phyloP scores from a whole-genome alignment of 2,888 invertebrate species.

The Desoria tigrina region DNA sequence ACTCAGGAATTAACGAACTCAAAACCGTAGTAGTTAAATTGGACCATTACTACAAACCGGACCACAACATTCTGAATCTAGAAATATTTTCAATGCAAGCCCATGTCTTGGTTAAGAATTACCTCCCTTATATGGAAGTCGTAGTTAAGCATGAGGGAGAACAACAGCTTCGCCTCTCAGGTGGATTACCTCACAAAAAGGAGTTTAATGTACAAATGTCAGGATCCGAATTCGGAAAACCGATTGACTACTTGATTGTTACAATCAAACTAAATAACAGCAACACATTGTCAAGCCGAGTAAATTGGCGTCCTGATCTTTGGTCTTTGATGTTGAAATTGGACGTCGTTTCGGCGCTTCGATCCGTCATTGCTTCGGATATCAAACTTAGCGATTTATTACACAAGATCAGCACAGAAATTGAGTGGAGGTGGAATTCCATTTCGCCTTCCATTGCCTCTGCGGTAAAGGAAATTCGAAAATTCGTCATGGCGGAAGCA shows the following conservation, averaged over 20 bases:
- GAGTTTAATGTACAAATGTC: conserved; percentile 53
- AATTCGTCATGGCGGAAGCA: conserved; percentile 24
- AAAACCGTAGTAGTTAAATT: not conserved
- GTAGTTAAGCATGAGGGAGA: conserved; percentile 30
- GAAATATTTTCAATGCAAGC: conserved; percentile 1
- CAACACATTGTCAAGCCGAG: conserved; percentile 52
- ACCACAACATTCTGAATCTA: not conserved
- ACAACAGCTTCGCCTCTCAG: conserved; percentile 43
- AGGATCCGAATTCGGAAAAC: conserved; percentile 52
- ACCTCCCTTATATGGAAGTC: conserved; percentile 41
- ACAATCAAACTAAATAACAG: conserved; percentile 54
- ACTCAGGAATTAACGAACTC: not conserved
- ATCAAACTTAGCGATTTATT: conserved; percentile 18
- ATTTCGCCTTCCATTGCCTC: conserved; percentile 28
- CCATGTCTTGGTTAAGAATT: conserved; percentile 7
- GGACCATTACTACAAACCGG: not conserved
- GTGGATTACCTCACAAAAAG: conserved; percentile 54
- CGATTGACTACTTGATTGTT: conserved; percentile 52
- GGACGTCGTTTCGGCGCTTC: conserved; percentile 13
- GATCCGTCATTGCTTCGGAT: conserved; percentile 13
- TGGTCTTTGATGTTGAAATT: conserved; percentile 24
- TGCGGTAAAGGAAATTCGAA: conserved; percentile 6
- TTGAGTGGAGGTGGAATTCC: conserved; percentile 36
- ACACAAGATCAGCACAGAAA: conserved; percentile 31
- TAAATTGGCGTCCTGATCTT: conserved; percentile 54